phyloP scores from a whole-genome alignment of 2,113 vertebrate species.

The Emydura subglobosa region DNA sequence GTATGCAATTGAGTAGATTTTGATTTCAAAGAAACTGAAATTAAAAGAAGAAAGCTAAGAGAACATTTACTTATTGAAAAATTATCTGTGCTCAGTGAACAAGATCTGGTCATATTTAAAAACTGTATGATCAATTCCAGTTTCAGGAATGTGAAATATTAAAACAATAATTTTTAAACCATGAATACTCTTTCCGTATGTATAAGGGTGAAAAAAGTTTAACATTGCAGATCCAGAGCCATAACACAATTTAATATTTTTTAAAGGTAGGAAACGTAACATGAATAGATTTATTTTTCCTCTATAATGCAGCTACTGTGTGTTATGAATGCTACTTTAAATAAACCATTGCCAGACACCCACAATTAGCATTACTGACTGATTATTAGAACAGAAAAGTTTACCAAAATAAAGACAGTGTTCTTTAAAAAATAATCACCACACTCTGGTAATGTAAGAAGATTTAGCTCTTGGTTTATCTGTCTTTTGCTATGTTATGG shows the following conservation, averaged over 20 bases:
- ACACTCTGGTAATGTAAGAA: not conserved
- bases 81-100: slow-evolving; percentile 45
- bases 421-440: slow-evolving; percentile 56
- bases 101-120: slow-evolving; percentile 33
- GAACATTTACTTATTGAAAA: slow-evolving; percentile 64
- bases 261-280: slow-evolving; percentile 68
- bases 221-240: slow-evolving; percentile 68
- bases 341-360: slow-evolving; percentile 73
- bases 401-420: slow-evolving; percentile 65
- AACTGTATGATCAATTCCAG: slow-evolving; percentile 44
- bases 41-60: not conserved
- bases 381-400: slow-evolving; percentile 74
- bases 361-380: slow-evolving; percentile 72
- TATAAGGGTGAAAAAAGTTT: slow-evolving; percentile 52
- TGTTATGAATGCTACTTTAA: slow-evolving; percentile 67
- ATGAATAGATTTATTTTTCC: slow-evolving; percentile 72
- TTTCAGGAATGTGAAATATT: slow-evolving; percentile 60
- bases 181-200: slow-evolving; percentile 66
- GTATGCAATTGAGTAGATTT: slow-evolving; percentile 55
- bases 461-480: slow-evolving; percentile 34
- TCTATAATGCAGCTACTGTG: slow-evolving; percentile 76
- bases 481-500: slow-evolving; percentile 5
- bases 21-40: slow-evolving; percentile 57
- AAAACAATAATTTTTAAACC: slow-evolving; percentile 71
- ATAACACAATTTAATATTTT: slow-evolving; percentile 70